A percentile compares a stretch with the other conserved stretches of the same genome.
These are phyloP conservation scores for Vombatus ursinus DNA, from an alignment of 2,113 vertebrate genomes.

Conservation along the genomic window DNA sequence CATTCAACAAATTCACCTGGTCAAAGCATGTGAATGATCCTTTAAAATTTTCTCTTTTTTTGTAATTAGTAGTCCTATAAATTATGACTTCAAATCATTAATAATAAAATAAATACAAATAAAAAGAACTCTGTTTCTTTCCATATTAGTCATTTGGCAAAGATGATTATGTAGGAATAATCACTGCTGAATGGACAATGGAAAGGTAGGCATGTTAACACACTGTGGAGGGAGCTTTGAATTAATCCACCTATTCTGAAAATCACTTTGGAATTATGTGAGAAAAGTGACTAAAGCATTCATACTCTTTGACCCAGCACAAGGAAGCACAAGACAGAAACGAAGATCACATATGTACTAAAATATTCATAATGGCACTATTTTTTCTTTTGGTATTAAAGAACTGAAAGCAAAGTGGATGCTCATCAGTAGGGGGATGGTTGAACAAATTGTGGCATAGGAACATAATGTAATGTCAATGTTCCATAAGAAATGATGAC, in stretches of 20 bases:
- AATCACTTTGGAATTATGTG: background rate
- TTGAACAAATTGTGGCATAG: background rate
- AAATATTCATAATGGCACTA: background rate
- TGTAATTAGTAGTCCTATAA: background rate
- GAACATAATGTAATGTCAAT: background rate
- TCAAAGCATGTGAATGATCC: background rate
- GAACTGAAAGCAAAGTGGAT: background rate
- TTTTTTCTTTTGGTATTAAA: background rate
- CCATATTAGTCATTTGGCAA: background rate
- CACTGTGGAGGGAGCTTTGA: background rate
- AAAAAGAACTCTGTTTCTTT: background rate
- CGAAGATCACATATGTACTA: background rate
- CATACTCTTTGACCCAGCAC: background rate
- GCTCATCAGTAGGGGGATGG: background rate
- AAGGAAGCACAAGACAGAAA: background rate
- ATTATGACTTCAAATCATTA: background rate
- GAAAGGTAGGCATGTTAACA: background rate
- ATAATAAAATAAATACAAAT: background rate
- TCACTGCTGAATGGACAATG: background rate
- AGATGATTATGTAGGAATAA: background rate
- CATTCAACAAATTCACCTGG: background rate
- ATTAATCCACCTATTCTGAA: background rate
- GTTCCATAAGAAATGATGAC: background rate
- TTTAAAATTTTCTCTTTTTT: background rate
- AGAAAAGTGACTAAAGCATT: background rate